Percentiles rank a stretch among this genome's conserved stretches.
Evolutionary conservation across 2,888 invertebrate genomes (phyloP).

Genomic region (Ceriagrion tenellum): DNA sequence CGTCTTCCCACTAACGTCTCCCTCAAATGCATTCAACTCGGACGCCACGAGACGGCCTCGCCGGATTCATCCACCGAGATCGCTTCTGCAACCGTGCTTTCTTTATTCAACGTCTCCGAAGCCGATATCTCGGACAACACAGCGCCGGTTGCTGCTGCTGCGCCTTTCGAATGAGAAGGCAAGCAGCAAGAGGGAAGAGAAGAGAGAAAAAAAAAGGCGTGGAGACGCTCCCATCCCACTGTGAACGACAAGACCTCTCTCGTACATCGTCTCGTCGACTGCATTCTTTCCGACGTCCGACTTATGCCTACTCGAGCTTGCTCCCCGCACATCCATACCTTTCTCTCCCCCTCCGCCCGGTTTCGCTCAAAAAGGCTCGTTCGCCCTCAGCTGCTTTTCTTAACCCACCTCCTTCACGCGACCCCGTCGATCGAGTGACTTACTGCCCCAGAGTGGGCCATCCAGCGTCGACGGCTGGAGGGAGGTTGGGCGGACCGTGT

Average conservation of each 20-base stretch:
- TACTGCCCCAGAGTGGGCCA: constrained; percentile 2
- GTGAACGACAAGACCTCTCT: not conserved
- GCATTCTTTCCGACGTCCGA: not conserved
- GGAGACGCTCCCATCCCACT: not conserved
- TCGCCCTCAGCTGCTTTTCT: not conserved
- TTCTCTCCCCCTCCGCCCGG: not conserved
- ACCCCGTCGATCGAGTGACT: not conserved
- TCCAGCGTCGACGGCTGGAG: not conserved
- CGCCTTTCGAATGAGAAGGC: not conserved
- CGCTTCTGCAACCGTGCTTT: not conserved
- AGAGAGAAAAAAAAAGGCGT: too few relatives aligned
- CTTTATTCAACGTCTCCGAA: not conserved
- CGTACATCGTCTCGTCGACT: not conserved
- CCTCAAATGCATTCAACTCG: not conserved
- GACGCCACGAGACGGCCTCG: not conserved
- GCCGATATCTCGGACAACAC: not conserved
- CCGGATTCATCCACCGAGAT: not conserved
- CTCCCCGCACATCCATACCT: not conserved
- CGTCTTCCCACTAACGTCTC: not conserved
- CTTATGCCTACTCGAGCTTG: not conserved
- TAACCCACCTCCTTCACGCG: too few relatives aligned
- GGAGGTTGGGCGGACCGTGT: not conserved
- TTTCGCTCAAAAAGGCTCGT: not conserved
- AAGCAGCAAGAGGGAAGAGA: not conserved
- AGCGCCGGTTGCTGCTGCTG: not conserved